Evolutionary conservation across 2,888 invertebrate species (phyloP), one percentile per base, ranked within the genome.

Genomic region (Pyrrhosoma nymphula): DNA sequence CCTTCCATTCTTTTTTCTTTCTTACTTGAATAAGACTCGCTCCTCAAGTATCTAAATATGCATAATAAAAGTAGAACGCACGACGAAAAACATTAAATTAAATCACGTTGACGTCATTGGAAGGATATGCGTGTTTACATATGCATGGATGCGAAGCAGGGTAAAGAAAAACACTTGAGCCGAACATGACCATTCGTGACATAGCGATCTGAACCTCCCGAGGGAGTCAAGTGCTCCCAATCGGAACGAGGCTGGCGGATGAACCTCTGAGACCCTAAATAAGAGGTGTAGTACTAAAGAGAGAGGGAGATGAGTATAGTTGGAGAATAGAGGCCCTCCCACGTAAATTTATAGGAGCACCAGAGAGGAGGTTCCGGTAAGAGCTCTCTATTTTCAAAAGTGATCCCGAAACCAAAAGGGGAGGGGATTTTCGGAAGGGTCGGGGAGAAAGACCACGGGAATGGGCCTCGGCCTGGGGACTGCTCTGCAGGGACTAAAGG

Each of bases 381-480:
- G n/a, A 82, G 82, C 82, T 82, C 82, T 82, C 26, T 35, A 82
- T 82, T 82, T 82, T 82, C 82, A 82, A 82, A 82, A 82, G 82
- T 35, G 82, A 82, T 82, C 35, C 35, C 82, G 16, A n/a, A 26
- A 23, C 30, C 2, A 60, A 30, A 39, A 6, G 93, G 23, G 69
- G 35, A 69, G 93, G 56, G 93, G 60, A 47, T 63, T 93, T 60
- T 63, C 63, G 69, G 47, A 60, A 14, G 39, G 63, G 63, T 39
- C 26, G 69, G 93, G 20, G 23, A 63, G 23, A 26, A 35, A 30
- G 82, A 82, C 30, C 82, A 82, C 30, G 30, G 82, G 35, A 82
- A 82, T 82, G 35, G 30, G 69, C 18, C 69, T 35, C 30, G 82
- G 30, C 14, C 26, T 0, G 18, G 26, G 82, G 82, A 82, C 82